Base-by-base conservation (phyloP, 2,888 invertebrate genomes). In the Cyclophora albipunctata region DNA sequence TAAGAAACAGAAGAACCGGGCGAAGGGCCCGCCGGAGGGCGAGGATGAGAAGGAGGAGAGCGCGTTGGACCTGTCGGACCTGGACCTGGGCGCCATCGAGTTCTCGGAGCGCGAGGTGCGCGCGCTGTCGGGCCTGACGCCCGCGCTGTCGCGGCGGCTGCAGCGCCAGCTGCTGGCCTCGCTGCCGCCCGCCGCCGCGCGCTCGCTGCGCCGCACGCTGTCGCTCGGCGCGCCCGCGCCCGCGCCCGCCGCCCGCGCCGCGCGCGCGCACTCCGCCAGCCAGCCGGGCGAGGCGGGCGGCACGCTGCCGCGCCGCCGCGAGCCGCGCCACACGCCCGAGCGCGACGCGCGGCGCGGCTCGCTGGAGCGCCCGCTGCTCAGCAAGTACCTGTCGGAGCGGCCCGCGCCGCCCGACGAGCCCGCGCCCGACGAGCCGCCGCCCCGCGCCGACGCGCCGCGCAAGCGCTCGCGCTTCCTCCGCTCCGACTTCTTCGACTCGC, bases 401-500 rank as follows among this genome's bases (percentile, higher is more conserved):
- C 73, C 75, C 37, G 5, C 37, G 37, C 65, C 81, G 7, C 72
- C 76, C 43, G 70, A 78, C 45, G 83, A 79, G 54, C 68, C 71
- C 55, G 51, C 73, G 81, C 6, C 78, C 2, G 78, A 76, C 65
- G 78, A 81, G 43, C 62, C 79, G 62, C 75, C 78, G 49, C 67
- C 74, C 45, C 57, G 73, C 3, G 66, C 64, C 34, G 84, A 87
- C 35, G 86, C 88, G 50, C 84, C 88, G 40, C 90, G 90, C 50
- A 91, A 92, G 47, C 90, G 93, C 56, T 78, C 78, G 33, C 60
- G 95, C 51, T 95, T 95, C 77, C 79, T 95, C 52, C 90, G 95
- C 37, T 93, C 95, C 0, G 95, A 95, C 75, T 95, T 95, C 71
- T 94, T 92, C 69, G 94, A 95, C 58, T 84, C 92, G 2, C 91